Base-by-base conservation (phyloP, 2,888 invertebrate species). In the Oeneis ivallda region DNA sequence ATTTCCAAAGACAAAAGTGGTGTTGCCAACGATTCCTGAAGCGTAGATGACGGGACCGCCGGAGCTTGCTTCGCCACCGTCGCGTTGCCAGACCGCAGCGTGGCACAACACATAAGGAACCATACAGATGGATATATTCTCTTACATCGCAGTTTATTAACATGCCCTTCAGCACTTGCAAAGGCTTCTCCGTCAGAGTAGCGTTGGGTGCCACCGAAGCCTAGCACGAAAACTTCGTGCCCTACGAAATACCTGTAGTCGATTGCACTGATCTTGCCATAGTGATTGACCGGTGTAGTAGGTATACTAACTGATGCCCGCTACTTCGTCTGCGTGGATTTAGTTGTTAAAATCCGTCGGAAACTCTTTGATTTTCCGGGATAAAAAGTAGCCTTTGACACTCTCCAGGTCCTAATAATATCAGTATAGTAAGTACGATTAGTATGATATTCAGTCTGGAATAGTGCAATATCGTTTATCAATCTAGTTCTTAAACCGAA, bases 31-130 rank as follows among this genome's bases (percentile, higher is more conserved):
- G 1, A 65, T 52, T 26, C 62, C 65, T 43, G 50, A 41, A 17
- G 43, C 7, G 43, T 65, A 61, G 15, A 65, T 41, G 3, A 65
- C 56, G 1, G 65, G 57, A 9, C 57, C 61, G 13, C 65, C 65
- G 11, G 65, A 65, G 37, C 62, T 61, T 32, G 61, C 65, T 10
- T 26, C 13, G n/a, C 67, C 41, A 41, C 19, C 2, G 60, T 59
- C 2, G 56, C 37, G n/a, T n/a, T n/a, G 39, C n/a, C 13, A 41
- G 9, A 1, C 50, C 41, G 15, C 61, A 61, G 5, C 10, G 13
- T 26, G 61, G 41, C 17, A 41, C 41, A 39, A 61, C 2, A 61
- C 52, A 61, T 15, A 61, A 5, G n/a, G 37, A 11, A 11, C 43
- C 45, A 47, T n/a, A n/a, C n/a, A 1, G 3, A 0, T 15, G 0